Base-by-base conservation (phyloP, 2,113 vertebrate species). In the Sisor rabdophorus region DNA sequence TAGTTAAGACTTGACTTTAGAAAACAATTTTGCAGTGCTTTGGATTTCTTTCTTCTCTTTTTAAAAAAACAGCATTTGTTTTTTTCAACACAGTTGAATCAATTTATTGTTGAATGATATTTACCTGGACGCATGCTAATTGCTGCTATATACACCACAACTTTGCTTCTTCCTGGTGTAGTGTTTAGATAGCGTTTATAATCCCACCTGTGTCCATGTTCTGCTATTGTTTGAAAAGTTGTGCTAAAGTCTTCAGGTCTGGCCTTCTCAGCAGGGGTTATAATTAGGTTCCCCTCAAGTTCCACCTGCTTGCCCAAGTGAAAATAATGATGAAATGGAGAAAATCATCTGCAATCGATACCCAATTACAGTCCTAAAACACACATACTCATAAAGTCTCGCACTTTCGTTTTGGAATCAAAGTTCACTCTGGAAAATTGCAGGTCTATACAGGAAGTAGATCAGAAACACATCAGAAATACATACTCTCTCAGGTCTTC, bases 281-380 rank as follows among this genome's bases (percentile, higher is more conserved):
- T 90, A 90, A 92, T 92, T 92, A 87, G 86, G 77, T 86, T 88
- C 85, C 86, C 84, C 86, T 86, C 80, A 85, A 67, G 85, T 89
- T 91, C 85, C 85, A 89, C 85, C 44, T 30, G 82, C 79, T 84
- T 80, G 80, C 81, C 87, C 88, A 88, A 82, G 90, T 88, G 88
- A 87, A 92, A 92, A 86, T 76, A 81, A 61, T 61, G 76, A 53
- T 26, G 79, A 88, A 90, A 90, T 89, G 83, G 86, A 87, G 83
- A 83, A 80, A 85, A 87, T 86, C 77, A 78, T 88, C 88, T 85
- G 86, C 84, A 84, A 91, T 92, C 90, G 81, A 92, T 92, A 91
- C 83, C 84, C 86, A 90, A 90, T 90, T 91, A 91, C 76, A 71
- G 80, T 76, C 80, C 64, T 81, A 78, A 78, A 79, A 83, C 52